Evolutionary conservation across 2,888 invertebrate genomes (phyloP), one percentile per base, ranked within the genome.

Genomic region (Nowickia ferox): DNA sequence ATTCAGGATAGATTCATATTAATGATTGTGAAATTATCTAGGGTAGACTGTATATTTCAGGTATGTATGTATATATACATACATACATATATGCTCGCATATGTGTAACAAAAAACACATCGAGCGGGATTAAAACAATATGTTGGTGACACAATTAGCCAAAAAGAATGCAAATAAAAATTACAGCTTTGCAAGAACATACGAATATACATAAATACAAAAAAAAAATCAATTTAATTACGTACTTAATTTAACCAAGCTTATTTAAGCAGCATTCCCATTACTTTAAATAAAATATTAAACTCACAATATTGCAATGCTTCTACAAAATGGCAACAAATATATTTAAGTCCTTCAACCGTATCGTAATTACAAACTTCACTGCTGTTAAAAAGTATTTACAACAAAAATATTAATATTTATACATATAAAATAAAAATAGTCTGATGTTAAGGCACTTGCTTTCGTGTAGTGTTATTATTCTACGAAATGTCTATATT

Each of bases 121-220:
- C 4, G 48, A 13, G 48, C 44, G 40, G 76, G 46, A 77, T 66
- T 55, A 66, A 66, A 48, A 66, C 46, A 57, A 66, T 77, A 44
- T 38, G 40, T 57, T 66, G 42, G 55, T 55, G 55, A 66, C 76
- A 57, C 76, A 77, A 66, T 77, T 77, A 77, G 66, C 66, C 55
- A 77, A 57, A 30, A 30, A 4, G 30, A 30, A 68, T 19, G 48
- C 46, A 22, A 51, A 51, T 51, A 46, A 48, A 77, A 46, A 19
- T 13, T 40, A 66, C 19, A 66, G n/a, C 4, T 4, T 30, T 30
- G 30, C 55, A 65, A 30, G 53, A 30, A 2, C 17, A 10, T 9
- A 30, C 9, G 57, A 59, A 22, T 19, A n/a, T n/a, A n/a, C n/a
- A 30, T 30, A 30, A 30, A 30, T 30, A 30, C 30, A 30, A 30